phyloP scores from a whole-genome alignment of 2,888 invertebrate species.

The Hyles lineata region DNA sequence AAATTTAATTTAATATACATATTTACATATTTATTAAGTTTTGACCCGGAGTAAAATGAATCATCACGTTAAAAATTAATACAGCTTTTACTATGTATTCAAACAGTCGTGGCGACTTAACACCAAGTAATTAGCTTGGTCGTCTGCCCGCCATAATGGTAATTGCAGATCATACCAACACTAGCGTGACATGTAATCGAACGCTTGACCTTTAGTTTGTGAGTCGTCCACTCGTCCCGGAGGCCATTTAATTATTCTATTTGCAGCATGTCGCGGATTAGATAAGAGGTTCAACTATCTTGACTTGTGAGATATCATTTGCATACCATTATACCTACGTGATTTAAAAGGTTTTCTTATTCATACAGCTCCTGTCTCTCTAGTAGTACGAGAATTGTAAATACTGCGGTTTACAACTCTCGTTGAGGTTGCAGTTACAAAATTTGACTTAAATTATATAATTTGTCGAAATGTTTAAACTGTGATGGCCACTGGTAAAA shows the following conservation, averaged over 20 bases:
- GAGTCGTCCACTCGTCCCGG: neutral
- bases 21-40: too few species aligned
- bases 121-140: too few species aligned
- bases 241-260: constrained; percentile 1
- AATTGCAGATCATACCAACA: neutral
- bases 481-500: neutral
- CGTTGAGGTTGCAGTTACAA: too few species aligned
- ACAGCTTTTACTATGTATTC: too few species aligned
- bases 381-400: neutral
- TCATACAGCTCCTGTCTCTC: neutral
- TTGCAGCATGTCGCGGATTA: constrained; percentile 1
- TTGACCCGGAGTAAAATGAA: too few species aligned
- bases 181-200: neutral
- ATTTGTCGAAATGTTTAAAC: neutral
- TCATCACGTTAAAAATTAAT: too few species aligned
- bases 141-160: neutral
- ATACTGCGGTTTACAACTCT: too few species aligned
- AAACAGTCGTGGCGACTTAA: too few species aligned
- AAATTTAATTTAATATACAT: too few species aligned
- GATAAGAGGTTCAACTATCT: neutral
- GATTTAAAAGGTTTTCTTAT: neutral
- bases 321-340: neutral
- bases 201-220: neutral
- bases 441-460: neutral
- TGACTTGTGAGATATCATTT: neutral